Percentiles rank a stretch among this genome's conserved stretches.
Evolutionary conservation across 2,888 invertebrate species (phyloP).

Genomic region (Prenolepis imparis): DNA sequence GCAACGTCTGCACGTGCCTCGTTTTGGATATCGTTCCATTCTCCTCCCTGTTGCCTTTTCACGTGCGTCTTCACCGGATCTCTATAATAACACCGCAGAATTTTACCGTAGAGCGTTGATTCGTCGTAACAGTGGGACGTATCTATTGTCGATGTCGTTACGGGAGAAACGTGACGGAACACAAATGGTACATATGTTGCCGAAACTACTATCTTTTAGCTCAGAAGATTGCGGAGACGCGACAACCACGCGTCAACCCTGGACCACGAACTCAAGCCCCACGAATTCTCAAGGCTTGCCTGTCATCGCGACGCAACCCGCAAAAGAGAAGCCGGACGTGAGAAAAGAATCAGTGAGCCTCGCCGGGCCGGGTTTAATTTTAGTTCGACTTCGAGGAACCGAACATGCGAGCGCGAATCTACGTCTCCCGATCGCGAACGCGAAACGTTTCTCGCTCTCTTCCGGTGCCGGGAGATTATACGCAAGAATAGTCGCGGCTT

Average conservation of each 20-base stretch:
- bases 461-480: slow-evolving; percentile 30
- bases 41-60: slow-evolving; percentile 47
- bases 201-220: slow-evolving; percentile 19
- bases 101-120: slow-evolving; percentile 21
- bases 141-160: slow-evolving; percentile 13
- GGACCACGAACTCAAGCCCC: neutral
- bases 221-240: neutral
- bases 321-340: slow-evolving; percentile 48
- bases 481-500: slow-evolving; percentile 39
- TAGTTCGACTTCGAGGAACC: slow-evolving; percentile 52
- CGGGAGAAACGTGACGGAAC: slow-evolving; percentile 6
- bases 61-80: slow-evolving; percentile 46
- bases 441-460: slow-evolving; percentile 35
- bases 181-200: neutral
- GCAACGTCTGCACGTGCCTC: slow-evolving; percentile 69
- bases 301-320: slow-evolving; percentile 46
- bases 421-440: slow-evolving; percentile 29
- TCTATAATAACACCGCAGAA: slow-evolving; percentile 66
- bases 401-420: slow-evolving; percentile 48
- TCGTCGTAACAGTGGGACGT: slow-evolving; percentile 22
- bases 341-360: slow-evolving; percentile 50
- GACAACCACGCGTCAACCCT: neutral
- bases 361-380: slow-evolving; percentile 49
- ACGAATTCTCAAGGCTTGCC: slow-evolving; percentile 17
- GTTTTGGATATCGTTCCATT: slow-evolving; percentile 73